Evolutionary conservation across 2,113 vertebrate species (phyloP), one percentile per base, ranked within the genome.

Genomic region (Andinoacara biseriatus): DNA sequence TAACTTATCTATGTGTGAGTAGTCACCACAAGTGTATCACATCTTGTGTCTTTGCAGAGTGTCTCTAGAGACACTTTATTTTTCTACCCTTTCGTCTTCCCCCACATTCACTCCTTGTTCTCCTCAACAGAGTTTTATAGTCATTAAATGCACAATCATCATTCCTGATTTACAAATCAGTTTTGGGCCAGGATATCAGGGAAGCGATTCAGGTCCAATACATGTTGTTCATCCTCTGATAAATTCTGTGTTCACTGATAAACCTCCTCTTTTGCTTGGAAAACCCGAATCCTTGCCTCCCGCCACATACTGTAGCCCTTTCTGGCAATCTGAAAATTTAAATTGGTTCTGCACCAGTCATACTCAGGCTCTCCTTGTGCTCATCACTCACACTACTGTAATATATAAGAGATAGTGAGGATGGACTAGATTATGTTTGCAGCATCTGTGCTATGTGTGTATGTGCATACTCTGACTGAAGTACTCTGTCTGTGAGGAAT

Each of bases 321-420:
- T 62, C 46, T 40, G 58, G 82, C 83, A 93, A 87, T 93, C 87
- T 88, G 86, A 86, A 93, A 84, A 87, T 92, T 91, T 78, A 88
- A 94, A 95, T 95, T 93, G 87, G 87, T 89, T 92, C 86, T 88
- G 85, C 92, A 91, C 77, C 78, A 90, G 84, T 87, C 84, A 87
- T 78, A 52, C 67, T 80, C 60, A 33, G n/a, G 54, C 79, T 91
- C 78, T 87, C 75, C 74, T 80, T 76, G 74, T 80, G 81, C 77
- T 86, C 87, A 86, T 89, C 87, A 78, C 76, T 92, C 80, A 86
- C 62, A 59, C 57, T 10, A 76, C 52, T 62, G 77, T 81, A 82
- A 91, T 90, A 83, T 77, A 84, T 87, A 78, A 82, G 76, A 85
- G 79, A 78, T 59, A 75, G 82, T 43, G 77, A 75, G 76, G 83